Base-by-base conservation (phyloP, 2,113 vertebrate species). In the Diadophis punctatus region DNA sequence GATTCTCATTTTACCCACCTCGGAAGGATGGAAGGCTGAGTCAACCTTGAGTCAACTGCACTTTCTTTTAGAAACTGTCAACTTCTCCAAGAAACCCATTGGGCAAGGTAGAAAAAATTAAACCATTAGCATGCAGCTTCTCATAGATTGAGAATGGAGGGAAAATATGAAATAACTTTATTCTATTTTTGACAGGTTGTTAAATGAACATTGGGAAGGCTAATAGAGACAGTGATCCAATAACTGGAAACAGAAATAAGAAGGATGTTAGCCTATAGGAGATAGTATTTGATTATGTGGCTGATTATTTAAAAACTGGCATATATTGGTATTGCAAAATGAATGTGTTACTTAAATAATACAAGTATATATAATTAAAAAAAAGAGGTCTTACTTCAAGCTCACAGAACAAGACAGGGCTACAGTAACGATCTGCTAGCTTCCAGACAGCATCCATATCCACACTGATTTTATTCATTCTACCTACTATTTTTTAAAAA, bases 321-420 rank as follows among this genome's bases (percentile, higher is more conserved):
- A 49, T 6, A 8, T 52, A 94, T 90, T 8, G 58, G 2, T 91
- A 80, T 20, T 58, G 39, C 93, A 49, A 90, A 51, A 4, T 84
- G 43, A 90, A 93, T 91, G 91, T 74, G 14, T 14, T 92, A 25
- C 4, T n/a, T 60, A 80, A 39, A 39, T 0, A 0, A 0, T 49
- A 43, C 4, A 39, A 2, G 0, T 22, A 27, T 22, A 39, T 51
- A 49, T 22, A 46, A 6, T 14, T 49, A 18, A 11, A n/a, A 55
- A 43, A 55, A 58, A 43, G n/a, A 46, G 0, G 74, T n/a, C 90
- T 97, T 95, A 98, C 98, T 97, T 98, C 96, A 93, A 98, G 93
- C 92, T 98, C 97, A 87, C 97, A 97, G 93, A 96, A 97, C 2
- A 98, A 55, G 90, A 98, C 88, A 39, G 98, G 97, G 88, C 98